Percentiles rank a stretch among this genome's conserved stretches.
phyloP scores from a whole-genome alignment of 2,888 invertebrate genomes.

The Tetranychus truncatus region DNA sequence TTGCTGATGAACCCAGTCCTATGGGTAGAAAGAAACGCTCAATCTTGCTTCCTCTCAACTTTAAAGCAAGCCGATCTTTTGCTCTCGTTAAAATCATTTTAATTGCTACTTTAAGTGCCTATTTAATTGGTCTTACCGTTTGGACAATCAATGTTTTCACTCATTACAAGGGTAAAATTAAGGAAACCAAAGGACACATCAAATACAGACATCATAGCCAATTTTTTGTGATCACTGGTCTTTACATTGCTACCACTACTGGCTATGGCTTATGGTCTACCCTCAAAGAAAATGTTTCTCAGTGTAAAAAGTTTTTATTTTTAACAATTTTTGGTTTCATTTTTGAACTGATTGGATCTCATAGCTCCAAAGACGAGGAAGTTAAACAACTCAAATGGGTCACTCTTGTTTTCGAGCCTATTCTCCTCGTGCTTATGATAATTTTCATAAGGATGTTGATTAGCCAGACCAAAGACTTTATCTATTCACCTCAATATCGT shows the following conservation, averaged over 20 bases:
- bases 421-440: neutral
- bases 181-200: neutral
- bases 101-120: neutral
- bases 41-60: neutral
- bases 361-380: neutral
- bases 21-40: neutral
- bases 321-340: neutral
- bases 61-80: neutral
- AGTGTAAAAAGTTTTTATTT: neutral
- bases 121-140: neutral
- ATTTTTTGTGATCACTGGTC: neutral
- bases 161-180: neutral
- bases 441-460: neutral
- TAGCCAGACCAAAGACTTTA: neutral
- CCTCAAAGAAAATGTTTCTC: neutral
- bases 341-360: neutral
- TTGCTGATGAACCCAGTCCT: neutral
- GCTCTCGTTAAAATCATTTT: neutral
- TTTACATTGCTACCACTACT: neutral
- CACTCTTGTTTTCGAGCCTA: neutral
- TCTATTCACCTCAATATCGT: neutral
- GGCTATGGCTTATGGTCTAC: neutral
- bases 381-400: neutral
- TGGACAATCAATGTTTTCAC: neutral
- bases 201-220: neutral